Conservation (phyloP, 1,140 invertebrate species). For the Neuroterus valhalla region DNA sequence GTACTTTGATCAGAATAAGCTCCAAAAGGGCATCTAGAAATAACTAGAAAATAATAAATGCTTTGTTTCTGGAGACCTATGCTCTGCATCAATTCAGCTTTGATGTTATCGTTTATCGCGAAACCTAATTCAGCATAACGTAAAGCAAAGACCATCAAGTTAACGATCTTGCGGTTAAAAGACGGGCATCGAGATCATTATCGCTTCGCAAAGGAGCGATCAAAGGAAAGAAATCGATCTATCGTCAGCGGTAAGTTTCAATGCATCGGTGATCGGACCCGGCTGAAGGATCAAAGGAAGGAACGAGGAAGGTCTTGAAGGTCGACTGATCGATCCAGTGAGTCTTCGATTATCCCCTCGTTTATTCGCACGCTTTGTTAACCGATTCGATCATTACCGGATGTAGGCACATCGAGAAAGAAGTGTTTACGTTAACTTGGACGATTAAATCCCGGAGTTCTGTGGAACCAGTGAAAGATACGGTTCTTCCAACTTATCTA, state of each 20-base stretch:
- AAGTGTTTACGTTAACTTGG: constrained; percentile 12
- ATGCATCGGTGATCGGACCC: background rate
- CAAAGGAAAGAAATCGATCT: constrained; percentile 10
- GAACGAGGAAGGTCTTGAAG: constrained; percentile 5
- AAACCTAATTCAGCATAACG: constrained; percentile 20
- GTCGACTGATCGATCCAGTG: constrained; percentile 5
- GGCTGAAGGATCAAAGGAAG: constrained; percentile 25
- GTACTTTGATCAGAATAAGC: background rate
- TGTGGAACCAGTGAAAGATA: background rate
- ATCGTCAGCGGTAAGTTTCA: constrained; percentile 28
- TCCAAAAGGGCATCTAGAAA: background rate
- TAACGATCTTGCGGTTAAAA: constrained; percentile 21
- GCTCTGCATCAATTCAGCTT: background rate
- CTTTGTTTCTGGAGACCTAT: too few species aligned
- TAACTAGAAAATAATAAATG: too few species aligned
- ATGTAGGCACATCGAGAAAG: constrained; percentile 13
- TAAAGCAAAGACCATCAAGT: constrained; percentile 18
- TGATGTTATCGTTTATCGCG: constrained; percentile 1
- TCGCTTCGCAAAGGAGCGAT: background rate
- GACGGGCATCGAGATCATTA: constrained; percentile 6
- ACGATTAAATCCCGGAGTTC: constrained; percentile 4
- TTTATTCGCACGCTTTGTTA: constrained; percentile 29
- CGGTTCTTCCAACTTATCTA: too few species aligned
- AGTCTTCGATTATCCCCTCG: constrained; percentile 4
- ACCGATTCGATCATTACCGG: constrained; percentile 25